Base-by-base conservation (phyloP, 2,888 invertebrate species). In the Onthophagus sagittarius region DNA sequence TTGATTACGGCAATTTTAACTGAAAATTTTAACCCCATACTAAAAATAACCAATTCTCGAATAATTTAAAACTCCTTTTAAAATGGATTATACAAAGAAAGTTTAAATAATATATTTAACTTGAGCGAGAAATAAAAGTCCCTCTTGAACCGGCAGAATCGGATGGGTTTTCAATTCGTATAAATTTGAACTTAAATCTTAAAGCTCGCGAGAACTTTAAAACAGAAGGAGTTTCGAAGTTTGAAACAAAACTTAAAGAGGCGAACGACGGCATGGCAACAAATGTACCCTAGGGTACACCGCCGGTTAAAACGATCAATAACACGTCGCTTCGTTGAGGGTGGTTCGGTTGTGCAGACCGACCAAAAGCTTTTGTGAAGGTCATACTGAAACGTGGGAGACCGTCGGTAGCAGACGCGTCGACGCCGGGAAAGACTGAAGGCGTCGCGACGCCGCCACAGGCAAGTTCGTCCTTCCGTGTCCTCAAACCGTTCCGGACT, bases 301-400 rank as follows among this genome's bases (percentile, higher is more conserved):
- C 72, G 70, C 53, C 73, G 77, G 76, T 77, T 76, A 75, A 76
- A 76, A 77, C 76, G 33, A 71, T 53, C 39, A 53, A 53, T 53
- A 53, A 11, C 7, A 53, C 11, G 39, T 9, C 39, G 63, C 65
- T 71, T 70, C 62, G 71, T 23, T 73, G 75, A 70, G 71, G 72
- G 75, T 74, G 70, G 77, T 69, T 70, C 76, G 71, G 71, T 63
- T 69, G 70, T 74, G 71, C 65, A 71, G 33, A 63, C 70, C 62
- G 63, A 39, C 63, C 67, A 9, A 14, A 71, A 67, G 65, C 69
- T 70, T 23, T 23, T 15, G 7, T 65, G 63, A 72, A 71, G 73
- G 71, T 71, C 73, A 70, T n/a, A 70, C 63, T 74, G 74, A 75
- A 15, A 73, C 72, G 67, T 33, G 73, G 74, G 62, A 72, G 69